Percentiles rank a stretch among this genome's conserved stretches.
These are phyloP conservation scores for Drosophila limbata DNA, from an alignment of 2,888 invertebrate genomes.

Conservation along the genomic window DNA sequence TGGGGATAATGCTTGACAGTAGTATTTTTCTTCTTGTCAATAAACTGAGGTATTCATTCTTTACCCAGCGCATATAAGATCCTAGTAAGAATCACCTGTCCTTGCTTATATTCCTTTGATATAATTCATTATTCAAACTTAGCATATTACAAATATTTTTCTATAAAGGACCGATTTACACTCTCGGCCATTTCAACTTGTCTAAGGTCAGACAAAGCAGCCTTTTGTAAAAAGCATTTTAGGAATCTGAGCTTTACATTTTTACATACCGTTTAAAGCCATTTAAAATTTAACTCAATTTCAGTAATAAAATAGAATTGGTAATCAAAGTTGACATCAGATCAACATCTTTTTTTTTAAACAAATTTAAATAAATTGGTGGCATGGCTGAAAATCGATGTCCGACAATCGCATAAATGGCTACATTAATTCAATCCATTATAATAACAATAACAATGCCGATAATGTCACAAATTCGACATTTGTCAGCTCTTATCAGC, in stretches of 20 bases:
- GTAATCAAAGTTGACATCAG: background rate
- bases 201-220: background rate
- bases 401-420: conserved; percentile 42
- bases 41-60: conserved; percentile 40
- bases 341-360: background rate
- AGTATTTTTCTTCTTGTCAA: conserved; percentile 39
- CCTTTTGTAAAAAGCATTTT: background rate
- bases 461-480: conserved; percentile 55
- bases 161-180: background rate
- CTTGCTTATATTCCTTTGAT: background rate
- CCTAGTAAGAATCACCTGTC: background rate
- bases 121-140: background rate
- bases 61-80: conserved; percentile 8
- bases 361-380: background rate
- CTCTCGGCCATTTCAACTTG: background rate
- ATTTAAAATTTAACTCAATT: conserved; percentile 3
- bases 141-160: background rate
- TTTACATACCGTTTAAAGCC: background rate
- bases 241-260: background rate
- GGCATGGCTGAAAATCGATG: conserved; percentile 36
- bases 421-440: conserved; percentile 59
- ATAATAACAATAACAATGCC: conserved; percentile 51
- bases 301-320: conserved; percentile 8
- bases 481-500: conserved; percentile 60
- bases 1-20: conserved; percentile 41